These are phyloP conservation scores for Gryon sp. DNA, from an alignment of 1,140 invertebrate species.

Conservation along the genomic window DNA sequence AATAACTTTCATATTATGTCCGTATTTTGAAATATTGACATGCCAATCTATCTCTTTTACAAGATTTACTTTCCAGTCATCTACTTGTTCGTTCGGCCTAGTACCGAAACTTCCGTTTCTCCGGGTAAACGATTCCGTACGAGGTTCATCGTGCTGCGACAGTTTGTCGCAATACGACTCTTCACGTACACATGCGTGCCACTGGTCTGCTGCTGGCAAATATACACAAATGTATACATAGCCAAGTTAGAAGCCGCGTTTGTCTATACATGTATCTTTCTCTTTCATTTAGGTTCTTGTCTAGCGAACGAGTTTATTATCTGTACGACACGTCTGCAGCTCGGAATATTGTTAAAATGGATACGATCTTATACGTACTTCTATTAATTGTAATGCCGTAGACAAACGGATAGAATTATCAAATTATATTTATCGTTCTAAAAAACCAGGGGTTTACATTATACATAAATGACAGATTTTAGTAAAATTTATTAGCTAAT, in stretches of 20 bases:
- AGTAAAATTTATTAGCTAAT: too few species aligned
- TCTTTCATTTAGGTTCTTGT: constrained; percentile 44
- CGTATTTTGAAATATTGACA: too few species aligned
- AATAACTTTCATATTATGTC: too few species aligned
- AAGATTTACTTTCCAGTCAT: constrained; percentile 51
- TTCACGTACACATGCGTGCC: constrained; percentile 34
- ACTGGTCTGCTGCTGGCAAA: not conserved
- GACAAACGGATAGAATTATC: constrained; percentile 30
- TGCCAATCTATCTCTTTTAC: too few species aligned
- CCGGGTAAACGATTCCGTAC: constrained; percentile 42
- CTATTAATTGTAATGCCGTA: constrained; percentile 33
- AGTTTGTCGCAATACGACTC: constrained; percentile 59
- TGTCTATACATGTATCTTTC: constrained; percentile 19
- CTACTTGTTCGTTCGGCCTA: constrained; percentile 12
- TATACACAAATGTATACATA: not conserved
- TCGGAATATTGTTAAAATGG: constrained; percentile 46
- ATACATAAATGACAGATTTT: too few species aligned
- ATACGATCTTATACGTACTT: constrained; percentile 50
- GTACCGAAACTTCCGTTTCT: constrained; percentile 52
- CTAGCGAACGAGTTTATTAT: constrained; percentile 52
- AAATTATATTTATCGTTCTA: constrained; percentile 22
- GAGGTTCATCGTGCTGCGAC: constrained; percentile 55
- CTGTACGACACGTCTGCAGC: constrained; percentile 48
- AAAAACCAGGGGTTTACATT: too few species aligned
- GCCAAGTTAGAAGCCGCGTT: constrained; percentile 9